Base-by-base conservation (phyloP, 35 echinoderm and acorn worm species). In the Ophiothrix spiculata region DNA sequence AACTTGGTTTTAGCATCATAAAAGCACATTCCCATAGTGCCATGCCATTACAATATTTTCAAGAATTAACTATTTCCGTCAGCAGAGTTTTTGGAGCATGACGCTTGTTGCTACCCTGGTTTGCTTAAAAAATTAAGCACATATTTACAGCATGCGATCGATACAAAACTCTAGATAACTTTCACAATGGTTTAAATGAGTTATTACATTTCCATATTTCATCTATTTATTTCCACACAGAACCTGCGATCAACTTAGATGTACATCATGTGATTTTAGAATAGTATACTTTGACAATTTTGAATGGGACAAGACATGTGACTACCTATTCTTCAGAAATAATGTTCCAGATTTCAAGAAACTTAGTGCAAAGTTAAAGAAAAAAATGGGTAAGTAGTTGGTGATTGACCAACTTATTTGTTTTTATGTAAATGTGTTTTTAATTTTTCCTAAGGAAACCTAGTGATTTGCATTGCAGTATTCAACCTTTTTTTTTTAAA, bases 251-350 rank as follows among this genome's bases (percentile, higher is more conserved):
- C 84, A 94, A 79, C 86, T 98, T 13, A 84, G 95, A 31, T 98
- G 95, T 80, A 98, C 95, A 13, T 93, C 91, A 21, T 98, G 95
- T 82, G 95, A 98, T 77, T 98, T 98, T 84, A 98, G 82, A 64
- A 86, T 98, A 31, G 95, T 93, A 17, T 90, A 81, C 79, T 98
- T 88, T 45, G 91, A 98, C 79, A 87, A 93, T 85, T 85, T 79
- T 38, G 88, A 91, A 38, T 98, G 95, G 95, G 92, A 98, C 31
- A 74, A 40, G 23, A 89, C 39, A 82, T 98, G 95, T 80, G 92
- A 98, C 40, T 98, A 98, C 38, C 87, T 98, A 19, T 98, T 98
- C 83, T 87, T 98, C 37, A 98, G 95, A 83, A 98, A 98, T 79
- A 98, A 98, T 82, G 95, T 98, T 79, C 95, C 95, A 46, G 95